Evolutionary conservation across 53 echinoderm and acorn worm genomes (phyloP).

Genomic region (Hippasteria phrygiana): DNA sequence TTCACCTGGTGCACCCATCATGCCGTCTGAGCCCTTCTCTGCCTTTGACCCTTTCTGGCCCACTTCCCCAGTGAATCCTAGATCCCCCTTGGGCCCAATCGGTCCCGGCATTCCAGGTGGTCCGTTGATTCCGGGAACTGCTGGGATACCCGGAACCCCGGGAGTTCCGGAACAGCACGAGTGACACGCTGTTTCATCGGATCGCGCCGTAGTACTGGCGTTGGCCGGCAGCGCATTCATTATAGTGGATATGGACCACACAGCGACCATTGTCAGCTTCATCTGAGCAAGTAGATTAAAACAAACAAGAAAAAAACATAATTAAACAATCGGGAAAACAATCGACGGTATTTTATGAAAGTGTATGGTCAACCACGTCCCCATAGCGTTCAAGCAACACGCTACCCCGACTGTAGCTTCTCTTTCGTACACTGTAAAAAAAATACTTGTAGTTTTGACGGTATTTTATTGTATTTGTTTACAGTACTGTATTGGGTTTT

Average conservation of each 20-base stretch:
- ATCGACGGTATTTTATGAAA: no score
- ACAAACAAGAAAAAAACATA: neutral
- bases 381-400: no score
- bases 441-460: no score
- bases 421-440: no score
- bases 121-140: neutral
- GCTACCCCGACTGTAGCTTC: no score
- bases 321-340: no score
- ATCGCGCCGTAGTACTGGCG: neutral
- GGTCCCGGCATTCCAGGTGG: neutral
- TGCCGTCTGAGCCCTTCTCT: neutral
- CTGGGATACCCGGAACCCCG: slow-evolving; percentile 21
- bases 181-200: neutral
- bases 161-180: neutral
- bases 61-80: neutral
- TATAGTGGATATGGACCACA: neutral
- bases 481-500: no score
- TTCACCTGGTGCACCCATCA: no score
- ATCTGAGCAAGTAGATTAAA: no score
- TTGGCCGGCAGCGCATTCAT: neutral
- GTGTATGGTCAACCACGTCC: no score
- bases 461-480: no score
- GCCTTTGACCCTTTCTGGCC: neutral
- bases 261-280: neutral
- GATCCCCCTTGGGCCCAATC: neutral